phyloP scores from a whole-genome alignment of 2,888 invertebrate genomes.

The Aphodius granarius region DNA sequence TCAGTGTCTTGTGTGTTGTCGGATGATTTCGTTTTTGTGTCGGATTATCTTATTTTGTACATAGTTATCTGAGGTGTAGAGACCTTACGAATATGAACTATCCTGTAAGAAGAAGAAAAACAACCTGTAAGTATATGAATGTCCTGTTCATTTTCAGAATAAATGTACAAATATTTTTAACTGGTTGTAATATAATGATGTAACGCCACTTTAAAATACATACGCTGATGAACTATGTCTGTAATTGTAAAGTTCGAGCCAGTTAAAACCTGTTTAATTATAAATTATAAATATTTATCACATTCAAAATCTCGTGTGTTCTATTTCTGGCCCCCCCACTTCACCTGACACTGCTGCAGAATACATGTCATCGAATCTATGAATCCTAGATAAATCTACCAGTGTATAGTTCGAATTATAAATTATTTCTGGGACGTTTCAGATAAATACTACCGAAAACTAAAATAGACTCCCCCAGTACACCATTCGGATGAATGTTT shows the following conservation, averaged over 20 bases:
- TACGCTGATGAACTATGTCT: constrained; percentile 50
- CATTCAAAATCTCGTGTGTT: constrained; percentile 37
- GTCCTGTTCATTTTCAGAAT: constrained; percentile 42
- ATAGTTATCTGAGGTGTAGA: background rate
- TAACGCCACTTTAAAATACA: background rate
- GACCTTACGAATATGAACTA: background rate
- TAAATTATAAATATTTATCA: constrained; percentile 56
- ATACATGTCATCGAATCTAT: constrained; percentile 21
- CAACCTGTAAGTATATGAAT: background rate
- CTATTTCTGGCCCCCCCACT: constrained; percentile 26
- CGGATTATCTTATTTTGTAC: background rate
- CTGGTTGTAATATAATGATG: constrained; percentile 38
- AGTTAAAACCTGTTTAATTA: constrained; percentile 55
- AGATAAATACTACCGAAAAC: background rate
- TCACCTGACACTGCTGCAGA: constrained; percentile 17
- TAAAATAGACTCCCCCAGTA: background rate
- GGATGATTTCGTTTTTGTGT: background rate
- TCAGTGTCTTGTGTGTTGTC: background rate
- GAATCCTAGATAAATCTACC: background rate
- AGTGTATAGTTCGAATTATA: background rate
- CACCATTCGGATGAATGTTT: background rate
- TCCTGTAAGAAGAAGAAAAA: background rate
- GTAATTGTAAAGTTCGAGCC: constrained; percentile 54
- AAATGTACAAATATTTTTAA: constrained; percentile 55
- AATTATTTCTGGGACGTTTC: background rate